A percentile compares a stretch with the other conserved stretches of the same genome.
These are phyloP conservation scores for Sylvietta virens DNA, from an alignment of 2,113 vertebrate species.

Conservation along the genomic window DNA sequence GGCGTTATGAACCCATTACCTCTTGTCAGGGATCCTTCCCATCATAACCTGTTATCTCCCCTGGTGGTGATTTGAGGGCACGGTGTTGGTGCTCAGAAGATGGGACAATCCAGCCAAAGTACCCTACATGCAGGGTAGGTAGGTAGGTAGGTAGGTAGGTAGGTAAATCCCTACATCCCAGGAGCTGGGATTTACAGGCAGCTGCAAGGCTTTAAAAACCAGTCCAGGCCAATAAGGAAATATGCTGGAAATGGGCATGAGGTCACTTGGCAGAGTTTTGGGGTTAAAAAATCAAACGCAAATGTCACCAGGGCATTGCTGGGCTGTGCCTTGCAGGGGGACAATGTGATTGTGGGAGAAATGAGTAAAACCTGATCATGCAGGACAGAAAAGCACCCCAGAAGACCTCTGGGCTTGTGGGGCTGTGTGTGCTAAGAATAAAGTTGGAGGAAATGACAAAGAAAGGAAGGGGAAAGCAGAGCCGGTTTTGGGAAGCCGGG, in stretches of 20 bases:
- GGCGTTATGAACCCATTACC: neutral
- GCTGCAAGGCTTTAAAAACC: neutral
- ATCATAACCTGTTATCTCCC: rapidly evolving
- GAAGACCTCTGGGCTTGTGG: rapidly evolving
- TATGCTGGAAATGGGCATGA: rapidly evolving
- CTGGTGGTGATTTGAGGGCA: neutral
- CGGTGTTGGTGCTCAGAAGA: rapidly evolving
- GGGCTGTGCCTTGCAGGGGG: neutral
- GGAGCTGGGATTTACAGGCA: neutral
- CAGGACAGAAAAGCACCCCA: neutral
- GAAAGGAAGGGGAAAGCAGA: neutral
- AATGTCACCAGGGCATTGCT: neutral
- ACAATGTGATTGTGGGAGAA: neutral
- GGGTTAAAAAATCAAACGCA: neutral
- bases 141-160: no score
- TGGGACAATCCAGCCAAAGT: rapidly evolving
- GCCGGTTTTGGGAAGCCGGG: neutral
- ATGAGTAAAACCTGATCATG: rapidly evolving
- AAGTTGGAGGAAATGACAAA: rapidly evolving
- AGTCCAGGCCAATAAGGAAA: no score
- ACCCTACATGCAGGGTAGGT: no score
- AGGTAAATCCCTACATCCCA: no score
- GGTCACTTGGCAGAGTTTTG: neutral
- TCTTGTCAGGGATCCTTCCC: neutral
- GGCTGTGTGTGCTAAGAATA: rapidly evolving